Percentiles rank a stretch among this genome's conserved stretches.
phyloP scores from a whole-genome alignment of 2,797 vertebrate genomes.

The Odontamblyopus lacepedii region DNA sequence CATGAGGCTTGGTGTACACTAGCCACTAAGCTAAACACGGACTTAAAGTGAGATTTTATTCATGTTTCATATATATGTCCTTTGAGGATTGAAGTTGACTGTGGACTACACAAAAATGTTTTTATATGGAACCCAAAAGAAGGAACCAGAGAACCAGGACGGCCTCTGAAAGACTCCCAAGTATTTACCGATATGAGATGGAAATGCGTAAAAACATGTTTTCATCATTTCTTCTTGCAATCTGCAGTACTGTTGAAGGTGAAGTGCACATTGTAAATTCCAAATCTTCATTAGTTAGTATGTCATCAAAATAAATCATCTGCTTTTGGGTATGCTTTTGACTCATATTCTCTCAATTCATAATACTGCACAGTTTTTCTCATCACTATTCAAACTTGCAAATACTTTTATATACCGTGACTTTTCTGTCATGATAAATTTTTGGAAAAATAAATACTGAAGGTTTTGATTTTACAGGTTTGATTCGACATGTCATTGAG shows the following conservation, averaged over 20 bases:
- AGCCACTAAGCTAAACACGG: constrained; percentile 23
- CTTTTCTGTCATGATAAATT: constrained; percentile 4
- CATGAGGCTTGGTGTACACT: constrained; percentile 29
- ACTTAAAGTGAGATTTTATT: constrained; percentile 7
- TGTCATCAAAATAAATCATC: no score
- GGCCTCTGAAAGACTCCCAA: neutral
- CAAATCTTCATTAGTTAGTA: no score
- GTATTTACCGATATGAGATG: neutral
- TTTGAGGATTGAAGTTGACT: neutral
- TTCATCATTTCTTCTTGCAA: no score
- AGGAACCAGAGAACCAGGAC: neutral
- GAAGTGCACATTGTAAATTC: no score
- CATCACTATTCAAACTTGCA: constrained; percentile 32
- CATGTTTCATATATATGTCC: neutral
- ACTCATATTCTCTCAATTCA: constrained; percentile 9
- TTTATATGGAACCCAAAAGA: neutral
- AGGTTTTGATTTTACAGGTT: neutral
- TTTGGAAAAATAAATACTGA: constrained; percentile 23
- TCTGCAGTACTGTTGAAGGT: no score
- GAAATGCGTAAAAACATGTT: neutral
- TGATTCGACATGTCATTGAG: no score
- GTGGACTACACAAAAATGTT: neutral
- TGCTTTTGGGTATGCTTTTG: no score
- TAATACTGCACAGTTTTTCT: constrained; percentile 50
- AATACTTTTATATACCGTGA: constrained; percentile 8